phyloP scores from a whole-genome alignment of 2,113 vertebrate species.

The Istiophorus platypterus region DNA sequence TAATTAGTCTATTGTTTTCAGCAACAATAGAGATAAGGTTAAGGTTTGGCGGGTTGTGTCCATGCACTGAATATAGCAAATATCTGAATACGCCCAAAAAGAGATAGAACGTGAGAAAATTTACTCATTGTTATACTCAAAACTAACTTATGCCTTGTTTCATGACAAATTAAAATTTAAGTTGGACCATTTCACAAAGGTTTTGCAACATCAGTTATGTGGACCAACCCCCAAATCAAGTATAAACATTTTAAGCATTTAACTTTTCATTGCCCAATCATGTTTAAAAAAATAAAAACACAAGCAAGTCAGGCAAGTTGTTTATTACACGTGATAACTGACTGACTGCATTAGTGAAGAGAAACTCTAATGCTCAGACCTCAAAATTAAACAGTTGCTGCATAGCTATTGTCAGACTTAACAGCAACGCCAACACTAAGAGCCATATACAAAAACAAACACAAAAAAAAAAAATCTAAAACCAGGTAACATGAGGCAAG shows the following conservation, averaged over 20 bases:
- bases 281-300: background rate
- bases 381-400: background rate
- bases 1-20: slow-evolving; percentile 61
- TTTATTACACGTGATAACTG: slow-evolving; percentile 2
- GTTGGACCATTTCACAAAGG: background rate
- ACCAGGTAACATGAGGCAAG: background rate
- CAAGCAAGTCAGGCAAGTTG: background rate
- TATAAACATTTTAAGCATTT: background rate
- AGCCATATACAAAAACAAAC: background rate
- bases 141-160: background rate
- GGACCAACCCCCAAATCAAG: background rate
- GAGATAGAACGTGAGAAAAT: background rate
- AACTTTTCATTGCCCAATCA: background rate
- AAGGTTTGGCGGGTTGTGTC: slow-evolving; percentile 30
- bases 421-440: background rate
- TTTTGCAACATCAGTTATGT: background rate
- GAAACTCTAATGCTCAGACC: background rate
- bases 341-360: background rate
- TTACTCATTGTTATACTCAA: slow-evolving; percentile 18
- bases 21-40: slow-evolving; percentile 29
- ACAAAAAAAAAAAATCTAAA: background rate
- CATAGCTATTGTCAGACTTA: background rate
- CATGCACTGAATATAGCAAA: slow-evolving; percentile 27
- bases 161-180: slow-evolving; percentile 5
- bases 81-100: slow-evolving; percentile 11